Conservation (phyloP, 2,888 invertebrate genomes). For the Ferrisia virgata region DNA sequence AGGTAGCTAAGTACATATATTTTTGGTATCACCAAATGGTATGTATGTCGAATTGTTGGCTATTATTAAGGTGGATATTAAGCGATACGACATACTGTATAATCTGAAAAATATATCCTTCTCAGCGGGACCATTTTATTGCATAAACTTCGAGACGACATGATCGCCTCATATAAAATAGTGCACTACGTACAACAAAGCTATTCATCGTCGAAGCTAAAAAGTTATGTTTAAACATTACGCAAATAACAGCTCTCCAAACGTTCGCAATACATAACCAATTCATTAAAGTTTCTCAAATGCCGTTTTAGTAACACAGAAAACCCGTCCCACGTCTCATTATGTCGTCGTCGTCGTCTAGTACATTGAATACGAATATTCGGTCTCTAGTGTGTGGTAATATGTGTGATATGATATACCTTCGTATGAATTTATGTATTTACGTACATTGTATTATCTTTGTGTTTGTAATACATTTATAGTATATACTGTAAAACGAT, state of each 20-base stretch:
- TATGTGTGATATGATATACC: not conserved
- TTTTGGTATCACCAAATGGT: not conserved
- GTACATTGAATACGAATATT: not conserved
- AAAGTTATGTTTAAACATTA: not conserved
- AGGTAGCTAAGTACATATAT: too few species aligned
- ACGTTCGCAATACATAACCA: not conserved
- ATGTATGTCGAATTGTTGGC: not conserved
- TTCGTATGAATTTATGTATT: not conserved
- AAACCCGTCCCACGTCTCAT: too few species aligned
- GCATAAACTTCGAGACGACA: not conserved
- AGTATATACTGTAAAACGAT: too few species aligned
- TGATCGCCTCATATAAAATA: not conserved
- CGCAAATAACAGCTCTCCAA: not conserved
- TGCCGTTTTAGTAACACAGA: not conserved
- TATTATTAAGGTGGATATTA: not conserved
- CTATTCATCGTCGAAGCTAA: not conserved
- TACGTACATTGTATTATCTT: too few species aligned
- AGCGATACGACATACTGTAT: not conserved
- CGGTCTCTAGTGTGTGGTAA: not conserved
- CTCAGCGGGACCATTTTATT: conserved; percentile 8
- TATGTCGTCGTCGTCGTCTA: too few species aligned
- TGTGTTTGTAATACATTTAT: too few species aligned
- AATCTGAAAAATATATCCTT: not conserved
- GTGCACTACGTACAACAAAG: not conserved
- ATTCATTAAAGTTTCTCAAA: not conserved